phyloP scores from a whole-genome alignment of 2,888 invertebrate species.

The Endomychus coccineus region DNA sequence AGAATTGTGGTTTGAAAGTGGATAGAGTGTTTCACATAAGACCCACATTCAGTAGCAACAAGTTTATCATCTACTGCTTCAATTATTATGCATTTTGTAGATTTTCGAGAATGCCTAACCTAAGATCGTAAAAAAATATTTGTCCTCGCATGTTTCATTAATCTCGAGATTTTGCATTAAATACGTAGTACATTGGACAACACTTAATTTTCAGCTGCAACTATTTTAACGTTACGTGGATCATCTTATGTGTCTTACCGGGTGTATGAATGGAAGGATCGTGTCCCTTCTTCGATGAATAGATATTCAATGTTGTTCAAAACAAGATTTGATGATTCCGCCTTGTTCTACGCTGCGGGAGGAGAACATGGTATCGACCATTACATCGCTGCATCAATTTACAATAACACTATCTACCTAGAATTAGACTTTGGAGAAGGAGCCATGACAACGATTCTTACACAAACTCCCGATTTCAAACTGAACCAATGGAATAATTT shows the following conservation, averaged over 20 bases:
- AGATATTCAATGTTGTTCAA: conserved; percentile 84
- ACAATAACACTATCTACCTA: conserved; percentile 74
- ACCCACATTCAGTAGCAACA: no score
- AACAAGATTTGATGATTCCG: conserved; percentile 87
- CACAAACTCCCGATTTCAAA: conserved; percentile 63
- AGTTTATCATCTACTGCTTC: no score
- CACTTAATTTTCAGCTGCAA: conserved; percentile 70
- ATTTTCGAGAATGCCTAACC: no score
- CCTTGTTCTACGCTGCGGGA: conserved; percentile 87
- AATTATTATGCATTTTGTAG: no score
- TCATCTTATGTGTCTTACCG: conserved; percentile 89
- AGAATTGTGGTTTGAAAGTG: no score
- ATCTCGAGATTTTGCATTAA: no score
- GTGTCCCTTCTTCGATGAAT: conserved; percentile 80
- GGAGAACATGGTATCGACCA: conserved; percentile 82
- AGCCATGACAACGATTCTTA: conserved; percentile 60
- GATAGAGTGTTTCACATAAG: no score
- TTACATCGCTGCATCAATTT: conserved; percentile 81
- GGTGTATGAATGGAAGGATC: conserved; percentile 87
- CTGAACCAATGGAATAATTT: conserved; percentile 74
- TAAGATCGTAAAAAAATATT: no score
- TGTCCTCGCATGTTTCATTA: no score
- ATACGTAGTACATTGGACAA: no score
- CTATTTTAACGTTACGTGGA: conserved; percentile 77
- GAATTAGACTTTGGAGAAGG: conserved; percentile 84